phyloP scores from a whole-genome alignment of 2,113 vertebrate genomes.

The Craseonycteris thonglongyai region DNA sequence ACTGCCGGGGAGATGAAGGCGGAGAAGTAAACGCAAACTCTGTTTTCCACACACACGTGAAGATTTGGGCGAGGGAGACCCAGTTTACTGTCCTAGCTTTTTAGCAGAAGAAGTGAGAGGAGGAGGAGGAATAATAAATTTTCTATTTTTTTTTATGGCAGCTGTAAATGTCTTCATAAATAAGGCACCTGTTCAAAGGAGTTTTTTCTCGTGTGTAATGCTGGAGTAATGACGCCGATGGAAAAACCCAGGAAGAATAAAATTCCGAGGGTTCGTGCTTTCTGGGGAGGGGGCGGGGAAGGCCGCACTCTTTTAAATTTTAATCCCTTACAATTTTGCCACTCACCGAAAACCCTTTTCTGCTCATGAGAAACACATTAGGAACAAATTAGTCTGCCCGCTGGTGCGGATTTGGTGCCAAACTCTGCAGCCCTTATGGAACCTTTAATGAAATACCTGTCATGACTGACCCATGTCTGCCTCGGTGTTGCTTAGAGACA shows the following conservation, averaged over 20 bases:
- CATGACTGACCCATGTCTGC: fast-evolving
- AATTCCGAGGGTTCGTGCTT: conserved; percentile 49
- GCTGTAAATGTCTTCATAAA: conserved; percentile 61
- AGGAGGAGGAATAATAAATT: conserved; percentile 50
- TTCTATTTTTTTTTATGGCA: conserved; percentile 46
- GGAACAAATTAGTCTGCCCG: not conserved
- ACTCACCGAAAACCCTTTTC: not conserved
- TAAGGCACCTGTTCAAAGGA: conserved; percentile 53
- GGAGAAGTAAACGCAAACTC: not conserved
- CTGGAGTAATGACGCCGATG: conserved; percentile 54
- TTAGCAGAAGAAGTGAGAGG: conserved; percentile 18
- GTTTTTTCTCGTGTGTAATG: conserved; percentile 42
- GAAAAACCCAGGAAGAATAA: conserved; percentile 49
- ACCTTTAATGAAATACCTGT: not conserved
- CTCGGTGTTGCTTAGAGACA: not conserved
- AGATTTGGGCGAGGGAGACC: not conserved
- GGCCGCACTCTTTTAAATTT: not conserved
- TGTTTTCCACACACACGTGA: not conserved
- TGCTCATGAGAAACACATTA: not conserved
- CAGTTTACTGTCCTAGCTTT: not conserved
- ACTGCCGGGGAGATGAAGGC: not conserved
- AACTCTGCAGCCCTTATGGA: not conserved
- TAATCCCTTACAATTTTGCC: conserved; percentile 16
- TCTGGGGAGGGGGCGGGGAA: conserved; percentile 28
- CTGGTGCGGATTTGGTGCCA: not conserved